Evolutionary conservation across 2,888 invertebrate genomes (phyloP).

Genomic region (Mythimna lalbum): DNA sequence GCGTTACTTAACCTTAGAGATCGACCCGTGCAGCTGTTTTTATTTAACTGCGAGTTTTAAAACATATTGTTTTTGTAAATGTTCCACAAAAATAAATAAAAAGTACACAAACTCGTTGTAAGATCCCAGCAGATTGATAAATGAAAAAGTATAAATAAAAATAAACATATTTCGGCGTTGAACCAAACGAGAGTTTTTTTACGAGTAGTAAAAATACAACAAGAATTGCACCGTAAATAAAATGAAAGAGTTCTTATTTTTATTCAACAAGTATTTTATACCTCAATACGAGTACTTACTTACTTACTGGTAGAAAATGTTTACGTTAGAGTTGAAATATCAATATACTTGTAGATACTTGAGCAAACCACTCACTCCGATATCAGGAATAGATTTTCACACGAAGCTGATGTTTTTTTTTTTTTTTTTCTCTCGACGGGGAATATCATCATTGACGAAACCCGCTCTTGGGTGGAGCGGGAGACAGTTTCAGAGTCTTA

Average conservation of each 20-base stretch:
- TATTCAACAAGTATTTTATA: constrained; percentile 35
- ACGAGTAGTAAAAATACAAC: constrained; percentile 18
- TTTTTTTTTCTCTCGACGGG: too few relatives aligned
- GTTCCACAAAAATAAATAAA: too few relatives aligned
- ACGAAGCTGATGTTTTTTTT: background rate
- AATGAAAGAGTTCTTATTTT: constrained; percentile 33
- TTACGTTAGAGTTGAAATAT: constrained; percentile 27
- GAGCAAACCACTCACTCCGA: background rate
- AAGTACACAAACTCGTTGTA: too few relatives aligned
- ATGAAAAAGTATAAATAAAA: background rate
- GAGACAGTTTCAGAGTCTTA: too few relatives aligned
- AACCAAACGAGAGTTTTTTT: constrained; percentile 6
- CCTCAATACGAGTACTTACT: constrained; percentile 17
- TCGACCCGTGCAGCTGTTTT: background rate
- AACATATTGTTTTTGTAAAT: background rate
- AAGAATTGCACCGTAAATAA: constrained; percentile 15
- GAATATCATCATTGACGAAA: too few relatives aligned
- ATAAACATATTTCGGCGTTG: background rate
- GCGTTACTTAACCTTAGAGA: background rate
- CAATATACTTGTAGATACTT: constrained; percentile 6
- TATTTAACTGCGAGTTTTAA: background rate
- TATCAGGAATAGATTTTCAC: constrained; percentile 26
- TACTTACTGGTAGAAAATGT: constrained; percentile 7
- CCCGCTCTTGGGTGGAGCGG: too few relatives aligned
- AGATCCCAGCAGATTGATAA: background rate